These are phyloP conservation scores for Pseudanteris insignis DNA, from an alignment of 2,888 invertebrate genomes.

Conservation along the genomic window DNA sequence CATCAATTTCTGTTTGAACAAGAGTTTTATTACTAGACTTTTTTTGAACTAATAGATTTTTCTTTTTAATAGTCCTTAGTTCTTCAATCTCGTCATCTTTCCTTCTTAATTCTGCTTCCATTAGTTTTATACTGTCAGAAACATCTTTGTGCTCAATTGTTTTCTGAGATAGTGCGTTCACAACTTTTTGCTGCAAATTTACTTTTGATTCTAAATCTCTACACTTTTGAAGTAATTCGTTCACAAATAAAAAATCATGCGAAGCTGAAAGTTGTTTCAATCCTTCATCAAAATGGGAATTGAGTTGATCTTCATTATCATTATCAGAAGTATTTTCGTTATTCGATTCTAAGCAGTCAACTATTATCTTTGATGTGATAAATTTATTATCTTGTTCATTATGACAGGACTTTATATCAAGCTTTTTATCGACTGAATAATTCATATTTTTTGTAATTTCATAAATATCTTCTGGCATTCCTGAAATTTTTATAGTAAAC, in stretches of 20 bases:
- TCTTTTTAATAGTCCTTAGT: slow-evolving; percentile 32
- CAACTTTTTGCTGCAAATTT: slow-evolving; percentile 54
- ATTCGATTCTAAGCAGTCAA: slow-evolving; percentile 34
- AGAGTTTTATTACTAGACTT: slow-evolving; percentile 14
- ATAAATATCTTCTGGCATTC: slow-evolving; percentile 54
- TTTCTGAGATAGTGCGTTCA: slow-evolving; percentile 53
- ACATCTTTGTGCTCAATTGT: slow-evolving; percentile 53
- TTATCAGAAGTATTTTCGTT: not conserved
- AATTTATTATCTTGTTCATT: slow-evolving; percentile 18
- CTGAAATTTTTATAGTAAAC: slow-evolving; percentile 57
- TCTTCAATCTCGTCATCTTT: slow-evolving; percentile 48
- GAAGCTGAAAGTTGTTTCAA: not conserved
- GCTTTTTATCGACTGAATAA: slow-evolving; percentile 23
- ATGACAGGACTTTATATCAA: slow-evolving; percentile 4
- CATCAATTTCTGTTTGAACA: slow-evolving; percentile 33
- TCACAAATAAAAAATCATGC: slow-evolving; percentile 6
- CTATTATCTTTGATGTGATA: slow-evolving; percentile 53
- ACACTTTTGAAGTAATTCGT: slow-evolving; percentile 13
- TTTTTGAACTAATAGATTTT: slow-evolving; percentile 16
- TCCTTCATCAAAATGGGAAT: too few species aligned
- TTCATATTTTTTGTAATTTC: slow-evolving; percentile 56
- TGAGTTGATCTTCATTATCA: not conserved
- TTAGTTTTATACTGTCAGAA: slow-evolving; percentile 46
- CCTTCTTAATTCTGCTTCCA: slow-evolving; percentile 40
- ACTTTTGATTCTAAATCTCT: slow-evolving; percentile 49